A percentile compares a stretch with the other conserved stretches of the same genome.
These are phyloP conservation scores for Ophioninae sp. DNA, from an alignment of 2,888 invertebrate species.

Conservation along the genomic window DNA sequence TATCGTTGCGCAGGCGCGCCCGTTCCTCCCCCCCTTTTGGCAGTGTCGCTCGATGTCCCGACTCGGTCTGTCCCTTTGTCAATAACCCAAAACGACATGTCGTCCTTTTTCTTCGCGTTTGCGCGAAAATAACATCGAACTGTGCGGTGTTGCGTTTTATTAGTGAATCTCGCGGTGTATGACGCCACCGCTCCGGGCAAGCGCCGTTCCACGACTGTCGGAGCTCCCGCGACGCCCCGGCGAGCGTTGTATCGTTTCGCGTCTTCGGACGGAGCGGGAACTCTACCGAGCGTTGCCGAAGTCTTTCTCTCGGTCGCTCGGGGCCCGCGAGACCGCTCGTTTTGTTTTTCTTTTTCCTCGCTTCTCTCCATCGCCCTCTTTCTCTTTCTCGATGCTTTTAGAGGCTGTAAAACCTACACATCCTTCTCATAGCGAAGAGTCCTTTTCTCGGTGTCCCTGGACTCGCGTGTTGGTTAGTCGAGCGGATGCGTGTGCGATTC, in stretches of 20 bases:
- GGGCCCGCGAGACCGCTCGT: conserved; percentile 9
- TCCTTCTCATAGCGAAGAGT: conserved; percentile 9
- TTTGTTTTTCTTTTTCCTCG: conserved; percentile 15
- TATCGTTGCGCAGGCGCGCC: background rate
- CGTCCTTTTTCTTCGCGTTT: background rate
- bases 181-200: conserved; percentile 72
- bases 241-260: conserved; percentile 57
- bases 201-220: conserved; percentile 76
- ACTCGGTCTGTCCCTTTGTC: background rate
- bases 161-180: background rate
- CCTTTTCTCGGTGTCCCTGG: conserved; percentile 9
- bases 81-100: background rate
- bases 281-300: conserved; percentile 47
- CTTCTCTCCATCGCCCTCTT: background rate
- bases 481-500: background rate
- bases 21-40: background rate
- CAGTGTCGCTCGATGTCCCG: background rate
- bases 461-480: background rate
- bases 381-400: conserved; percentile 11
- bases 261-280: conserved; percentile 48
- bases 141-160: background rate
- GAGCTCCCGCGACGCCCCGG: conserved; percentile 66
- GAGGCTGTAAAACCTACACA: conserved; percentile 22
- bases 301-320: background rate
- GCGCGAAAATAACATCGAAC: background rate